Percentiles rank a stretch among this genome's conserved stretches.
Evolutionary conservation across 2,888 invertebrate genomes (phyloP).

Genomic region (Diaprepes abbreviatus): DNA sequence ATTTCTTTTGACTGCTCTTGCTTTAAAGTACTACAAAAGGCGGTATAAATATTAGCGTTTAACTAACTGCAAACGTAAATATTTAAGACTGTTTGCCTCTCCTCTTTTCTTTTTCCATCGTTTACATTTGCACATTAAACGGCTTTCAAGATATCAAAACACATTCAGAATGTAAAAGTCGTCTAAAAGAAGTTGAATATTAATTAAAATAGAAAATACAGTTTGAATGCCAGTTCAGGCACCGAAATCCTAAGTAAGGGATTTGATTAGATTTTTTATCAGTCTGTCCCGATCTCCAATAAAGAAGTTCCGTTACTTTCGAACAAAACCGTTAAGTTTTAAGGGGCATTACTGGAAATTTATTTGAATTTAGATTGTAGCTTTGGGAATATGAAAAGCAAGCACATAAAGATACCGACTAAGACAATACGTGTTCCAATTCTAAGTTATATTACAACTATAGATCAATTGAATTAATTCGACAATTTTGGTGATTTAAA

Average conservation of each 20-base stretch:
- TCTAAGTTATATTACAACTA: slow-evolving; percentile 29
- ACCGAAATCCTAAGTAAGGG: slow-evolving; percentile 43
- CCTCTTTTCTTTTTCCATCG: not conserved
- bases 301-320: slow-evolving; percentile 51
- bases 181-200: slow-evolving; percentile 39
- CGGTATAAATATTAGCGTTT: slow-evolving; percentile 9
- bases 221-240: slow-evolving; percentile 40
- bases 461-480: slow-evolving; percentile 15
- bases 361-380: slow-evolving; percentile 52
- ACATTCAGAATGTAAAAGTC: slow-evolving; percentile 25
- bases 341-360: slow-evolving; percentile 51
- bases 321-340: slow-evolving; percentile 51
- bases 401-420: slow-evolving; percentile 48
- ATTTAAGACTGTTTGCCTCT: slow-evolving; percentile 1
- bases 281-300: slow-evolving; percentile 51
- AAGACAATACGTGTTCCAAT: slow-evolving; percentile 47
- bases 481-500: not conserved
- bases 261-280: slow-evolving; percentile 52
- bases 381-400: slow-evolving; percentile 50
- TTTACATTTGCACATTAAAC: slow-evolving; percentile 21
- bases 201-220: slow-evolving; percentile 49
- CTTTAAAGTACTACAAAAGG: not conserved
- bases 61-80: slow-evolving; percentile 2
- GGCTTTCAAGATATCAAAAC: slow-evolving; percentile 10
- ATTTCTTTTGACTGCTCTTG: too few relatives aligned